Evolutionary conservation across 2,797 vertebrate genomes (phyloP).

Genomic region (Anisognathus igniventris): DNA sequence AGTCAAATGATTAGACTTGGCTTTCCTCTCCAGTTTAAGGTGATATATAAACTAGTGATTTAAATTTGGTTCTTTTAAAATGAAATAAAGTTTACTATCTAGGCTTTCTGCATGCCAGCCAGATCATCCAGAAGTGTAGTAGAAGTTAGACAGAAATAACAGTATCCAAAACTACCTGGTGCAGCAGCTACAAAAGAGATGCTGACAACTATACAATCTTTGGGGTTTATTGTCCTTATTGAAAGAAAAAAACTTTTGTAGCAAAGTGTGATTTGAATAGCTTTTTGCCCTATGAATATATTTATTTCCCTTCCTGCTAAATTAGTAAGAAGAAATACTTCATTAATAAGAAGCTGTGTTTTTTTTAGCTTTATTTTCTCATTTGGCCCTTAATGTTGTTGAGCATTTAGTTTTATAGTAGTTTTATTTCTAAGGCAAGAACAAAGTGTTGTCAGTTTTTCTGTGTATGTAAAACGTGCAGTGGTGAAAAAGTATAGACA

Average conservation of each 20-base stretch:
- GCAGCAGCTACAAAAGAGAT: background rate
- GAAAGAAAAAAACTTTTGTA: background rate
- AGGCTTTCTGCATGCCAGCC: background rate
- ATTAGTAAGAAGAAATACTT: background rate
- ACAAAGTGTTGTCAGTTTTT: background rate
- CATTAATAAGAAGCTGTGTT: background rate
- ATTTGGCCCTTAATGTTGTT: background rate
- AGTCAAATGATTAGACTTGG: background rate
- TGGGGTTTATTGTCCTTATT: background rate
- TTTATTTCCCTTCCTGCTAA: background rate
- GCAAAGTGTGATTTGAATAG: background rate
- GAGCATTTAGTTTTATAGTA: background rate
- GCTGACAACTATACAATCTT: background rate
- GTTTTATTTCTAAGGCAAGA: background rate
- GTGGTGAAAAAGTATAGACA: background rate
- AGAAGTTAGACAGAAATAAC: background rate
- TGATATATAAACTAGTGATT: background rate
- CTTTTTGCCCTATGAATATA: background rate
- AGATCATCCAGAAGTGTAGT: background rate
- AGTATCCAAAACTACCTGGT: background rate
- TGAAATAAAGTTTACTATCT: background rate
- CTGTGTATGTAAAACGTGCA: background rate
- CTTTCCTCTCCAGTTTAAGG: background rate
- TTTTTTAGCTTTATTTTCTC: background rate
- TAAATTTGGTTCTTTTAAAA: background rate